Evolutionary conservation across 2,888 invertebrate genomes (phyloP).

Genomic region (Aquatica leii): DNA sequence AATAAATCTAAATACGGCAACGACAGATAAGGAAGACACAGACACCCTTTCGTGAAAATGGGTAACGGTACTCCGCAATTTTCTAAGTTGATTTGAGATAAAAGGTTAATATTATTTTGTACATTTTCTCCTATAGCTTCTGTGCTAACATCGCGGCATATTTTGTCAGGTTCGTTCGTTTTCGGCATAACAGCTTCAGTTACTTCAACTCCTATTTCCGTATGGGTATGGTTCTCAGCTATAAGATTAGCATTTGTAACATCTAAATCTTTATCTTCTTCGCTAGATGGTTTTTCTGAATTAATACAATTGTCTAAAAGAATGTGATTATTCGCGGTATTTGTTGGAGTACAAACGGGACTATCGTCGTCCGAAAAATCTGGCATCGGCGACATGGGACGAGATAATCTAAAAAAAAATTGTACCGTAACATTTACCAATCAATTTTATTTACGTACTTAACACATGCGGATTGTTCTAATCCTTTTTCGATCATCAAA

Average conservation of each 20-base stretch:
- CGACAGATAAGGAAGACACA: conserved; percentile 95
- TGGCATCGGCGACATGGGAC: conserved; percentile 78
- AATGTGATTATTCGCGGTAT: conserved; percentile 18
- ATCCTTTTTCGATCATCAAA: conserved; percentile 84
- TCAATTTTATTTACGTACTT: conserved; percentile 62
- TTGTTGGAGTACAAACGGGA: conserved; percentile 46
- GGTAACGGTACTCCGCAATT: conserved; percentile 89
- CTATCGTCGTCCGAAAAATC: conserved; percentile 66
- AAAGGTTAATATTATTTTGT: conserved; percentile 68
- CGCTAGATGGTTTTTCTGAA: conserved; percentile 42
- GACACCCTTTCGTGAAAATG: conserved; percentile 88
- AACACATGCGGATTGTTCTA: conserved; percentile 83
- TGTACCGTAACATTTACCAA: background rate
- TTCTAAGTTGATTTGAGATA: conserved; percentile 72
- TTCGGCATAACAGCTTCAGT: conserved; percentile 56
- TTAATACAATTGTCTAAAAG: conserved; percentile 21
- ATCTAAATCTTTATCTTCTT: conserved; percentile 37
- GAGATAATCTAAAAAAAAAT: conserved; percentile 65
- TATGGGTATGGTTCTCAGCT: conserved; percentile 50
- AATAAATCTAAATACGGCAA: conserved; percentile 93
- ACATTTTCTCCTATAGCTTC: conserved; percentile 68
- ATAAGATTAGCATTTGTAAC: conserved; percentile 47
- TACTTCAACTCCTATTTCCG: conserved; percentile 56
- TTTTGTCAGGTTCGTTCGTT: conserved; percentile 53
- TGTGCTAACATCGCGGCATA: conserved; percentile 76